A percentile compares a stretch with the other conserved stretches of the same genome.
phyloP scores from a whole-genome alignment of 2,797 vertebrate species.

The Petrocephalus schoutedeni region DNA sequence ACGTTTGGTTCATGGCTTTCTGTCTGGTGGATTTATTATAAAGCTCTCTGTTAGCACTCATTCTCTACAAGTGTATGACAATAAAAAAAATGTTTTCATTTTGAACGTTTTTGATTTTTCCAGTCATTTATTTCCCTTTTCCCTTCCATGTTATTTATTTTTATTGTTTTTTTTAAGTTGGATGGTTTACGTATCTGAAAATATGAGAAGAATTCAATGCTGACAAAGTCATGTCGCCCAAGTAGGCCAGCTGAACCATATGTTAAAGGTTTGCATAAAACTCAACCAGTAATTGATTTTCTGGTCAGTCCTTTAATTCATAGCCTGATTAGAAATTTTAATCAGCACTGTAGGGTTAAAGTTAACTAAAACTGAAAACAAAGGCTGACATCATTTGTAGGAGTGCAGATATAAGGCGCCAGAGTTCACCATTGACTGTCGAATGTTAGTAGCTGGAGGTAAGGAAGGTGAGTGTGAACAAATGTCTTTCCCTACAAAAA shows the following conservation, averaged over 20 bases:
- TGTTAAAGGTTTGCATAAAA: not conserved
- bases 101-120: constrained; percentile 67
- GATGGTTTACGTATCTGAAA: not conserved
- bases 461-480: constrained; percentile 16
- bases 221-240: not conserved
- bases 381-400: not conserved
- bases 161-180: constrained; percentile 40
- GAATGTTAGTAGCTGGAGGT: not conserved
- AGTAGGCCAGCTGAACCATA: not conserved
- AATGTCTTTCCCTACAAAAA: not conserved
- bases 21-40: constrained; percentile 62
- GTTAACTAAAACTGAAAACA: constrained; percentile 3
- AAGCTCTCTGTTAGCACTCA: constrained; percentile 73
- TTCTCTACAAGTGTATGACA: constrained; percentile 70
- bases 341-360: not conserved
- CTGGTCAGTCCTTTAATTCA: not conserved
- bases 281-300: not conserved
- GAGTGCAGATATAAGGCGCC: not conserved
- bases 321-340: not conserved
- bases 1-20: constrained; percentile 70
- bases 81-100: constrained; percentile 71
- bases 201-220: not conserved
- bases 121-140: constrained; percentile 49
- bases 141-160: constrained; percentile 59
- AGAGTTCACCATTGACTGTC: not conserved